Conservation (phyloP, 2,797 vertebrate genomes). For the Buceros bicornis region DNA sequence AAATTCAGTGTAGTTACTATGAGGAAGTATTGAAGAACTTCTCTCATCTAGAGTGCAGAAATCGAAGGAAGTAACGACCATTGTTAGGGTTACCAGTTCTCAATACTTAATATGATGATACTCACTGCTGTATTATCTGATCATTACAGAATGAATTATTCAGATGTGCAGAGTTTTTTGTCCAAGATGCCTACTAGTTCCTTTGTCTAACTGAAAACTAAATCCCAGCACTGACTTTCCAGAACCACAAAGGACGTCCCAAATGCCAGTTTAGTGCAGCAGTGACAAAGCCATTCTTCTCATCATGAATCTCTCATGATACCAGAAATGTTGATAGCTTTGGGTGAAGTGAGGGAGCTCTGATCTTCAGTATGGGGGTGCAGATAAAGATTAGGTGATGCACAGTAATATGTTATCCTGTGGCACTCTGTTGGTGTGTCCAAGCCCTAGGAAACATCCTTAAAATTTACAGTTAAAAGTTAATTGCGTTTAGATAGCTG, state of each 20-base stretch:
- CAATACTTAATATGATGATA: not conserved
- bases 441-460: not conserved
- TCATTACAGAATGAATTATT: not conserved
- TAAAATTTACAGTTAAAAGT: not conserved
- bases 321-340: not conserved
- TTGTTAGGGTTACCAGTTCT: not conserved
- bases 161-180: not conserved
- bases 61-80: not conserved
- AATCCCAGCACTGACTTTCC: not conserved
- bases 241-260: not conserved
- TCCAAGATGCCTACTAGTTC: not conserved
- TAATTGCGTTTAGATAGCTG: not conserved
- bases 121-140: not conserved
- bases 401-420: not conserved
- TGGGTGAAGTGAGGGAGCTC: not conserved
- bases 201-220: not conserved
- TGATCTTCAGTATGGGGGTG: not conserved
- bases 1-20: not conserved
- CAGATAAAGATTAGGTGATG: not conserved
- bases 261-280: not conserved
- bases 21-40: not conserved
- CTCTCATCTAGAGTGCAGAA: not conserved
- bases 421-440: not conserved
- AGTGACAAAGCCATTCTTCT: not conserved
- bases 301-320: not conserved